Evolutionary conservation across 2,888 invertebrate species (phyloP).

Genomic region (Coenonympha glycerion): DNA sequence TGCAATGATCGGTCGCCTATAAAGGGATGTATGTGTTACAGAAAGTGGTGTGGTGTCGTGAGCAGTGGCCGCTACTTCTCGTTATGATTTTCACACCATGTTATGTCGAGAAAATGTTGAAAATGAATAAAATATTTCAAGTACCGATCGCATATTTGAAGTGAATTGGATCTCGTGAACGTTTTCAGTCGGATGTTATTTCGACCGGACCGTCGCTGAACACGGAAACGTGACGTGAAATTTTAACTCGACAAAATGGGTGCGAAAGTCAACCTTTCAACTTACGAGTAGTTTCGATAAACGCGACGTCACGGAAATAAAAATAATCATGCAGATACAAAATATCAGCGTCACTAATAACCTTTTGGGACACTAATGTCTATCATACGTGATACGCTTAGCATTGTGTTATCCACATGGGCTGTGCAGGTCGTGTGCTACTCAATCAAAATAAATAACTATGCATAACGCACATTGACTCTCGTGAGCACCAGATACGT

Average conservation of each 20-base stretch:
- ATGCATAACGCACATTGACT: constrained; percentile 50
- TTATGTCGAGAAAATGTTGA: constrained; percentile 9
- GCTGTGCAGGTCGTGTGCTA: constrained; percentile 61
- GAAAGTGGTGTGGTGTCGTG: constrained; percentile 31
- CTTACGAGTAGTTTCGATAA: constrained; percentile 29
- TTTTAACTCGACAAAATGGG: constrained; percentile 16
- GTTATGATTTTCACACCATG: constrained; percentile 14
- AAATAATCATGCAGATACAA: constrained; percentile 50
- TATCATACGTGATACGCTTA: constrained; percentile 8
- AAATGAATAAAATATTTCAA: background rate
- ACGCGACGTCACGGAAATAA: constrained; percentile 46
- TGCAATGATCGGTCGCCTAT: constrained; percentile 72
- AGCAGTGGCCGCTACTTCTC: constrained; percentile 15
- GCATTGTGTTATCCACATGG: constrained; percentile 48
- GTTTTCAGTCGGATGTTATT: constrained; percentile 3
- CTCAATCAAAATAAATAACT: constrained; percentile 32
- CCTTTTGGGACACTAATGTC: constrained; percentile 11
- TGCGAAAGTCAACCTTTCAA: constrained; percentile 27
- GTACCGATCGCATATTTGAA: background rate
- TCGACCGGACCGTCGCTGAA: constrained; percentile 5
- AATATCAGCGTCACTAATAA: constrained; percentile 11
- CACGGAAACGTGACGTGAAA: constrained; percentile 13
- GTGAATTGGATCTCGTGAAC: background rate
- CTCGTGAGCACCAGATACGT: constrained; percentile 43
- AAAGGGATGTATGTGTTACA: constrained; percentile 66